Conservation (phyloP, 1,140 invertebrate species). For the Elysia chlorotica region DNA sequence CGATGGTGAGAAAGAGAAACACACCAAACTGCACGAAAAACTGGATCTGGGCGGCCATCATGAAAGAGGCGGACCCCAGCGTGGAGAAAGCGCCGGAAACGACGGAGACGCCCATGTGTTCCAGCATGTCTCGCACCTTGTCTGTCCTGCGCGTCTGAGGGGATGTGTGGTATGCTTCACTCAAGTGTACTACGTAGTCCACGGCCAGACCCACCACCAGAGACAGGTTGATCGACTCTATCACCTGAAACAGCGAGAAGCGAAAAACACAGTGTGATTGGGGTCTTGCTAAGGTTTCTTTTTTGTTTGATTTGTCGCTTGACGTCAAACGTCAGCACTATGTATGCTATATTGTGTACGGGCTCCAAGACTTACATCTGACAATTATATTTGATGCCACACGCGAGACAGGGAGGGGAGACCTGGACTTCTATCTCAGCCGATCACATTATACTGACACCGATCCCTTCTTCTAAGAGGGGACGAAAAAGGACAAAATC, state of each 20-base stretch:
- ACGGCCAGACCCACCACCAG: slow-evolving; percentile 55
- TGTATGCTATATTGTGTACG: too few species aligned
- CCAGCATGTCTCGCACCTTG: slow-evolving; percentile 47
- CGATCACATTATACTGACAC: too few species aligned
- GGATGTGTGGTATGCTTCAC: slow-evolving; percentile 51
- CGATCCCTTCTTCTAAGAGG: too few species aligned
- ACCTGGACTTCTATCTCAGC: too few species aligned
- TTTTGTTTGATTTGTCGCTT: too few species aligned
- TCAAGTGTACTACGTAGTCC: slow-evolving; percentile 57
- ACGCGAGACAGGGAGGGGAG: too few species aligned
- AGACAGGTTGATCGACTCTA: slow-evolving; percentile 53
- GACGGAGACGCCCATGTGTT: slow-evolving; percentile 49
- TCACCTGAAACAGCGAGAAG: slow-evolving; percentile 43
- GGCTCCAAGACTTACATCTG: too few species aligned
- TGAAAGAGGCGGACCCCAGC: slow-evolving; percentile 45
- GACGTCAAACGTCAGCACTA: too few species aligned
- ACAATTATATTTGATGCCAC: too few species aligned
- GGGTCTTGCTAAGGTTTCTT: too few species aligned
- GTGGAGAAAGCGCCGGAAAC: slow-evolving; percentile 49
- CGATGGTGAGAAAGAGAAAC: slow-evolving; percentile 53
- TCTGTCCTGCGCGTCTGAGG: slow-evolving; percentile 32
- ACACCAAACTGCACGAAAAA: slow-evolving; percentile 52
- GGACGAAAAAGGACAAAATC: too few species aligned
- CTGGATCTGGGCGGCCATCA: slow-evolving; percentile 43
- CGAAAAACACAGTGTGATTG: too few species aligned